phyloP scores from a whole-genome alignment of 2,888 invertebrate species.

The Suillia variegata region DNA sequence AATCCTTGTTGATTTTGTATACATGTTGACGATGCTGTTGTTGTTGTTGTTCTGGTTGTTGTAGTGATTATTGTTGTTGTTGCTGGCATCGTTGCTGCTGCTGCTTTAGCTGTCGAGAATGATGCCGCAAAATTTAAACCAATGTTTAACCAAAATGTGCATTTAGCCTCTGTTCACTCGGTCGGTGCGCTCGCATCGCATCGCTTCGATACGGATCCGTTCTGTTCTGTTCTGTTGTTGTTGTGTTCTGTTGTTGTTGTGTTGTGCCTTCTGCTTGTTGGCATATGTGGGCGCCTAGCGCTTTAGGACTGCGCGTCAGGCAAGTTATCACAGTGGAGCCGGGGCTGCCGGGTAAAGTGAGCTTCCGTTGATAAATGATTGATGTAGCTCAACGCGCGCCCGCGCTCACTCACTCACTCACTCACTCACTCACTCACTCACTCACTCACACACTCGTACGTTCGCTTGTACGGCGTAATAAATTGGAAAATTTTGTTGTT shows the following conservation, averaged over 20 bases:
- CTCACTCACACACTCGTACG: slow-evolving; percentile 16
- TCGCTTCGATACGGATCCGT: neutral
- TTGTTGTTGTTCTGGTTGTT: slow-evolving; percentile 7
- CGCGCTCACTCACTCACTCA: no score
- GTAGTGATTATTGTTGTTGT: neutral
- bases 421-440: no score
- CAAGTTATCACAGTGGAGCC: no score
- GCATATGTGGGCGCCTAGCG: neutral
- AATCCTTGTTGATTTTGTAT: slow-evolving; percentile 55
- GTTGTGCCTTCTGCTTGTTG: neutral
- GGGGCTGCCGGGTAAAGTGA: no score
- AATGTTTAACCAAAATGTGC: slow-evolving; percentile 55
- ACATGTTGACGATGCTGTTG: slow-evolving; percentile 21
- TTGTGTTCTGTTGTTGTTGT: neutral
- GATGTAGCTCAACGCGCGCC: no score
- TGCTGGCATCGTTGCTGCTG: slow-evolving; percentile 1
- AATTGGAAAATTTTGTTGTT: slow-evolving; percentile 52
- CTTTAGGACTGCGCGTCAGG: neutral
- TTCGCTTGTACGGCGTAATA: slow-evolving; percentile 48
- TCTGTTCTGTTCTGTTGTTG: neutral
- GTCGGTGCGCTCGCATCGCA: no score
- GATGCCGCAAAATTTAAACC: slow-evolving; percentile 54
- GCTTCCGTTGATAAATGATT: slow-evolving; percentile 43
- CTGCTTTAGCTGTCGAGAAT: slow-evolving; percentile 21
- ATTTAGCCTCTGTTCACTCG: slow-evolving; percentile 49